These are phyloP conservation scores for Charaxes varanes DNA, from an alignment of 1,140 invertebrate genomes.

Conservation along the genomic window DNA sequence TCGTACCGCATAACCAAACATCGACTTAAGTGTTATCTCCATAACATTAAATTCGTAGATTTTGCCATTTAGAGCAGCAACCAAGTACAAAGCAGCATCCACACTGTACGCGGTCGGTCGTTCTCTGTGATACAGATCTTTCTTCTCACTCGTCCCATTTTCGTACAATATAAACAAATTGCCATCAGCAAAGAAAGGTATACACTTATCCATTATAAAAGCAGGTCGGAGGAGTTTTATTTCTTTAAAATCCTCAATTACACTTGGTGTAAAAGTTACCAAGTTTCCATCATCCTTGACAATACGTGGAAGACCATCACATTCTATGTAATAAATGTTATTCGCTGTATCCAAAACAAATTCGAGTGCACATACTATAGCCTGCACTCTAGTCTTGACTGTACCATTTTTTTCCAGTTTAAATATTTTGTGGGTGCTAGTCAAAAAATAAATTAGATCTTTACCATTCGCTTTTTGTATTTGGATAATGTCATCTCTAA, in stretches of 20 bases:
- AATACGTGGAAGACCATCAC: constrained; percentile 36
- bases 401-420: constrained; percentile 48
- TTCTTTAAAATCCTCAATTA: constrained; percentile 36
- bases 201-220: constrained; percentile 46
- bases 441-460: constrained; percentile 45
- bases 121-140: constrained; percentile 39
- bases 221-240: constrained; percentile 43
- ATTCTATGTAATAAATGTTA: constrained; percentile 49
- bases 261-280: constrained; percentile 24
- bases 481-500: constrained; percentile 47
- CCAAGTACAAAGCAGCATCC: constrained; percentile 48
- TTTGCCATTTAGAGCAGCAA: constrained; percentile 46
- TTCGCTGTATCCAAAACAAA: constrained; percentile 57
- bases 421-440: constrained; percentile 31
- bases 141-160: constrained; percentile 46
- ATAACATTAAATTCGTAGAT: constrained; percentile 59
- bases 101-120: constrained; percentile 43
- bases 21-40: constrained; percentile 42
- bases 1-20: constrained; percentile 36
- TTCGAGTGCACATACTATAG: constrained; percentile 35
- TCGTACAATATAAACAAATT: constrained; percentile 39
- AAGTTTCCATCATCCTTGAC: constrained; percentile 31
- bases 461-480: constrained; percentile 50
- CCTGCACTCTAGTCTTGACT: constrained; percentile 28
- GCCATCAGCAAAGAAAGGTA: constrained; percentile 49